Evolutionary conservation across 1,140 invertebrate genomes (phyloP), one percentile per base, ranked within the genome.

Genomic region (Dryas iulia): DNA sequence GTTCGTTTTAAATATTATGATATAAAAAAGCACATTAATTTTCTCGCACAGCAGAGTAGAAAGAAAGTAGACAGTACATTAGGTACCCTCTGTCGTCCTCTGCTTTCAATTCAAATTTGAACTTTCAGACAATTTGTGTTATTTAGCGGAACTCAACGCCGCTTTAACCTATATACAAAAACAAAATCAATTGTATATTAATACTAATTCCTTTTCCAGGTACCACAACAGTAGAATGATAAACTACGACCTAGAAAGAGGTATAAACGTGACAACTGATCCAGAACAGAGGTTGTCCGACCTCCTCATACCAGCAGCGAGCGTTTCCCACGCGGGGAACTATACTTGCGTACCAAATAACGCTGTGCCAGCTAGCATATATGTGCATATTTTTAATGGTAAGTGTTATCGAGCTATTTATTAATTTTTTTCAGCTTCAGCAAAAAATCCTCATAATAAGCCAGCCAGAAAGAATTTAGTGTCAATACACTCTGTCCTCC

Each of bases 201-300:
- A 25, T 25, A 12, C 3, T 7, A 56, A 21, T 63, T 33, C 31
- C 24, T 23, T 73, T 10, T 60, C 0, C 79, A 92, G 92, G 92
- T 98, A 97, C 89, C 97, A 98, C 91, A 96, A 97, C 86, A 95
- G 95, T 79, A 94, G 96, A 60, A 97, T 97, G 96, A 97, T 97
- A 79, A 97, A 97, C 92, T 97, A 97, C 86, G 97, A 97, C 90
- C 92, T 94, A 54, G 96, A 96, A 80, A 94, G 95, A 61, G 96
- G 96, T 31, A 95, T 97, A 74, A 97, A 97, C 79, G 96, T 97
- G 12, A 96, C 95, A 52, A 95, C 95, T 2, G 94, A 96, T 35
- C 77, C 89, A 0, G 84, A 81, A 2, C 84, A 86, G 69, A 71
- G 92, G 6, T 78, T 91, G 1, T 92, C 90, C 0, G 92, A 92